Base-by-base conservation (phyloP, 2,113 vertebrate genomes). In the Grammomys dolichurus region DNA sequence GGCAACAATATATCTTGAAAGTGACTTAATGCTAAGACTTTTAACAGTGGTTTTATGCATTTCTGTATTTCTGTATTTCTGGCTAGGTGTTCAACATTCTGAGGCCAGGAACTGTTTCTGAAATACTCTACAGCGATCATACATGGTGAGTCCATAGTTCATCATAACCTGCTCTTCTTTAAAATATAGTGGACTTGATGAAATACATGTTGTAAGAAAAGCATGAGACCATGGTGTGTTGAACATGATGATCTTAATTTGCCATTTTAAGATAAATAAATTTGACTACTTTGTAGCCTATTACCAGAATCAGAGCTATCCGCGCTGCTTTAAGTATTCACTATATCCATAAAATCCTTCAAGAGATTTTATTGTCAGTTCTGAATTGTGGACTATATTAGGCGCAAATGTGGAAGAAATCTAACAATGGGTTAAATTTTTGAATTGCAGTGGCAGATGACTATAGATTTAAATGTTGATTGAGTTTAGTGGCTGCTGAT, bases 391-490 rank as follows among this genome's bases (percentile, higher is more conserved):
- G 97, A 72, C 4, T 24, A 87, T 46, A 3, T 65, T 92, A 81
- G 31, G 33, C 7, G 26, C 82, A 9, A 95, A 17, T 84, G 13
- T 92, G 22, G 48, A n/a, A 17, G 36, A 95, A 56, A 95, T 65
- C 58, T 93, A 96, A 92, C 33, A 87, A 98, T 78, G 72, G 95
- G 92, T 97, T 98, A 98, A 98, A 97, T 2, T 63, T 96, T 95
- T 97, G 43, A 87, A 93, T 14, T 80, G 63, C 95, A 97, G 73
- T 19, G 97, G 76, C 87, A 98, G 96, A 98, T 97, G 94, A 76
- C 89, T 98, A 63, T 94, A 97, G 87, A 98, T 97, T 94, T 98
- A 90, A 98, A 97, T 87, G 90, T 0, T 97, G 92, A 96, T 96
- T 98, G 95, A 97, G 92, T 97, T 98, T 96, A 97, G 58, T 97